Percentiles rank a stretch among this genome's conserved stretches.
Evolutionary conservation across 2,797 vertebrate genomes (phyloP).

Genomic region (Sebastes miniatus): DNA sequence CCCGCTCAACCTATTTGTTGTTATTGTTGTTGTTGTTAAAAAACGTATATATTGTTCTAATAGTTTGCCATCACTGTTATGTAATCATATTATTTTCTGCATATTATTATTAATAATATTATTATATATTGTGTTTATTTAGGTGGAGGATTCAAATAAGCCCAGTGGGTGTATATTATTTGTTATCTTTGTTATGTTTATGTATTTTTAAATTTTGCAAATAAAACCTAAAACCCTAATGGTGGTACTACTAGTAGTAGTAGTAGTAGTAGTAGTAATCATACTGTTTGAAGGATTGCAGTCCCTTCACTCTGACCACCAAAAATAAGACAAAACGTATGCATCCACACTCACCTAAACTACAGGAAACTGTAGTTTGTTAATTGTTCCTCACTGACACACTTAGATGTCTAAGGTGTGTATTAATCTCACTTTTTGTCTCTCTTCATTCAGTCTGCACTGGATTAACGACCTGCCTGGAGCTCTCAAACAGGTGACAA

Average conservation of each 20-base stretch:
- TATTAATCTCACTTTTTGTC: not conserved
- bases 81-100: not conserved
- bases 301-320: not conserved
- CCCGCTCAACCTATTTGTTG: too few relatives aligned
- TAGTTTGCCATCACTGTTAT: too few relatives aligned
- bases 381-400: not conserved
- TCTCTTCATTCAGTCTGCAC: slow-evolving; percentile 85
- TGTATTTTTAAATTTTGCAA: not conserved
- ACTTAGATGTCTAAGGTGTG: not conserved
- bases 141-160: not conserved
- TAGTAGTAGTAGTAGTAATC: not conserved
- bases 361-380: not conserved
- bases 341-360: not conserved
- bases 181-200: not conserved
- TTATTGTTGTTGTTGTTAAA: too few relatives aligned
- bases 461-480: slow-evolving; percentile 96
- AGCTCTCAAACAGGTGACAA: slow-evolving; percentile 89
- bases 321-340: not conserved
- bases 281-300: not conserved
- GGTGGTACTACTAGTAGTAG: not conserved
- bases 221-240: not conserved
- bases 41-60: too few relatives aligned
- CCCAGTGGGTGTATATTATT: not conserved
- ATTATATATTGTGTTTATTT: not conserved
- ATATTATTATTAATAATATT: too few relatives aligned